Conservation (phyloP, 2,888 invertebrate genomes). For the Theretra japonica region DNA sequence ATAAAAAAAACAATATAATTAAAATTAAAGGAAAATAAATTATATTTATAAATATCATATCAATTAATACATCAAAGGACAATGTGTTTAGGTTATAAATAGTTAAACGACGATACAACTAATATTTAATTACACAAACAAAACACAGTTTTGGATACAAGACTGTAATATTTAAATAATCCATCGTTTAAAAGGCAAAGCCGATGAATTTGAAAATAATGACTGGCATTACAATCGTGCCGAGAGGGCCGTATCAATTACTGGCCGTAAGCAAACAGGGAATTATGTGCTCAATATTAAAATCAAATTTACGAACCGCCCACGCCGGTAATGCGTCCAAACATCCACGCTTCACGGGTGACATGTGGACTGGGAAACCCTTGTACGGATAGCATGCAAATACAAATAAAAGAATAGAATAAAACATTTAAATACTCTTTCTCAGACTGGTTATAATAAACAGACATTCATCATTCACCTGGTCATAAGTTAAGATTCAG, state of each 20-base stretch:
- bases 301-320: slow-evolving; percentile 80
- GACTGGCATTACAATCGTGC: slow-evolving; percentile 77
- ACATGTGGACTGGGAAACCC: slow-evolving; percentile 50
- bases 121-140: slow-evolving; percentile 33
- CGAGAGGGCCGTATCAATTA: slow-evolving; percentile 82
- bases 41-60: too few relatives aligned
- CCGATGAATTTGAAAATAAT: slow-evolving; percentile 82
- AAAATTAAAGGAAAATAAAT: too few relatives aligned
- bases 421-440: too few relatives aligned
- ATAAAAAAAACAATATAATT: too few relatives aligned
- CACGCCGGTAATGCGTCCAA: slow-evolving; percentile 44
- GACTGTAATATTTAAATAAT: slow-evolving; percentile 63
- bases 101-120: neutral
- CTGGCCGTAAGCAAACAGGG: slow-evolving; percentile 73
- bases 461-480: too few relatives aligned
- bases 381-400: slow-evolving; percentile 54
- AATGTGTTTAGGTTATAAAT: neutral
- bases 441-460: too few relatives aligned
- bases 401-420: too few relatives aligned
- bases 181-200: slow-evolving; percentile 71
- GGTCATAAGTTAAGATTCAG: too few relatives aligned
- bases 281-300: slow-evolving; percentile 81
- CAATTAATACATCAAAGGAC: too few relatives aligned
- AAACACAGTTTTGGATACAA: slow-evolving; percentile 44
- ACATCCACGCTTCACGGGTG: slow-evolving; percentile 40